These are phyloP conservation scores for Pelobates cultripes DNA, from an alignment of 2,797 vertebrate genomes.

Conservation along the genomic window DNA sequence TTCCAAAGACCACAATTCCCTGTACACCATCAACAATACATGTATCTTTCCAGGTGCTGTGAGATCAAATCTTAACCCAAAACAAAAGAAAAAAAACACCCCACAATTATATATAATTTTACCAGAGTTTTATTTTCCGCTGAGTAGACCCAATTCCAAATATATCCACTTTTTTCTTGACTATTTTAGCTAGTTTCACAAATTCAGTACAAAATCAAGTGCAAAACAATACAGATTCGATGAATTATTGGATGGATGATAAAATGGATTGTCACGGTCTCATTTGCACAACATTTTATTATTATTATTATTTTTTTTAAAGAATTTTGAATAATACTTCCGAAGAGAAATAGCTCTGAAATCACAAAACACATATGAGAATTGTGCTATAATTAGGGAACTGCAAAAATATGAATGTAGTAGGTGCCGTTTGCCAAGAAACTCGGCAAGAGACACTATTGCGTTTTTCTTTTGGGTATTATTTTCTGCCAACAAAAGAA, in stretches of 20 bases:
- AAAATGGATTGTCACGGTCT: slow-evolving; percentile 52
- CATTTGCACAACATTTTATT: slow-evolving; percentile 46
- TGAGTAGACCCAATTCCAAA: slow-evolving; percentile 57
- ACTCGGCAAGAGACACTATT: slow-evolving; percentile 35
- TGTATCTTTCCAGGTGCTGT: too few species aligned
- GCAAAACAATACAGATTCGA: slow-evolving; percentile 57
- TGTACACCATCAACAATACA: too few species aligned
- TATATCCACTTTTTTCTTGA: slow-evolving; percentile 57
- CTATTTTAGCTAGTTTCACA: slow-evolving; percentile 58
- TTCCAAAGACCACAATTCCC: too few species aligned
- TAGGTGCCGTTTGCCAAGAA: slow-evolving; percentile 34
- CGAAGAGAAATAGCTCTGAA: slow-evolving; percentile 56
- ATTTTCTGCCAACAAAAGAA: slow-evolving; percentile 34
- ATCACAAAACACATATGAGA: slow-evolving; percentile 54
- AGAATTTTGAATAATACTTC: slow-evolving; percentile 53
- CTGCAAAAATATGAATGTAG: slow-evolving; percentile 28
- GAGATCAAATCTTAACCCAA: too few species aligned
- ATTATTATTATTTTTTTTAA: slow-evolving; percentile 13
- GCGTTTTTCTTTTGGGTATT: not conserved
- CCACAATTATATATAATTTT: slow-evolving; percentile 21
- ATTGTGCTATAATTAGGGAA: slow-evolving; percentile 50
- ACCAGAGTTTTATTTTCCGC: slow-evolving; percentile 57
- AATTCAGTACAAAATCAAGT: slow-evolving; percentile 63
- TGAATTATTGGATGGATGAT: slow-evolving; percentile 51
- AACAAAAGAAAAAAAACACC: not conserved